Percentiles rank a stretch among this genome's conserved stretches.
phyloP scores from a whole-genome alignment of 2,888 invertebrate species.

The Choreutis nemorana region DNA sequence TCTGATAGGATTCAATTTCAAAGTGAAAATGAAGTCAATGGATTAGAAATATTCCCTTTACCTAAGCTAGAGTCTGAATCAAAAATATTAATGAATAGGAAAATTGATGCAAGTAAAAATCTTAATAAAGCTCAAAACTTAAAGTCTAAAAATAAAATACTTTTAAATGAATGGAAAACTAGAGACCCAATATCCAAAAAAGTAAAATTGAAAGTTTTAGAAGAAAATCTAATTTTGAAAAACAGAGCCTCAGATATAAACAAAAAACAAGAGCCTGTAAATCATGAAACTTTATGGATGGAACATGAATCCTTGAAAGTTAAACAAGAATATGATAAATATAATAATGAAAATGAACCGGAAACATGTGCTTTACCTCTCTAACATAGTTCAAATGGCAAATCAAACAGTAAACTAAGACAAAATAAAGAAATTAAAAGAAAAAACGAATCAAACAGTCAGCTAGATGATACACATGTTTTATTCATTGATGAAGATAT shows the following conservation, averaged over 20 bases:
- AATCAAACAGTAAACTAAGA: constrained; percentile 28
- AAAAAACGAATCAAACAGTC: constrained; percentile 47
- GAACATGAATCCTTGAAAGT: constrained; percentile 44
- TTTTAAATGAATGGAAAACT: constrained; percentile 9
- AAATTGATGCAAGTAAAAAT: constrained; percentile 17
- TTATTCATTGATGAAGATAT: constrained; percentile 22
- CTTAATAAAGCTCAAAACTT: no score
- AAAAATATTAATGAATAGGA: constrained; percentile 29
- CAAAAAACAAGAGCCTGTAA: constrained; percentile 20
- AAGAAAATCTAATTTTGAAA: constrained; percentile 15
- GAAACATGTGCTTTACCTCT: constrained; percentile 60
- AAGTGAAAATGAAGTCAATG: constrained; percentile 31
- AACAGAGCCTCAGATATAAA: not conserved
- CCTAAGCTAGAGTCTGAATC: constrained; percentile 5
- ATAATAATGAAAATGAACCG: constrained; percentile 61
- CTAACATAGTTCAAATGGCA: constrained; percentile 54
- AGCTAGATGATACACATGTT: constrained; percentile 27
- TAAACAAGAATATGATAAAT: constrained; percentile 43
- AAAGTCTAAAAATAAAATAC: no score
- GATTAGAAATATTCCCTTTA: constrained; percentile 23
- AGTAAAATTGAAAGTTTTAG: constrained; percentile 23
- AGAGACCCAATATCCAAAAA: constrained; percentile 18
- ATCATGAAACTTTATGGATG: constrained; percentile 32
- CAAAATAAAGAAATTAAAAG: constrained; percentile 15
- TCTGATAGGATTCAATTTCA: constrained; percentile 28